Evolutionary conservation across 2,113 vertebrate species (phyloP), one percentile per base, ranked within the genome.

Genomic region (Pica pica): DNA sequence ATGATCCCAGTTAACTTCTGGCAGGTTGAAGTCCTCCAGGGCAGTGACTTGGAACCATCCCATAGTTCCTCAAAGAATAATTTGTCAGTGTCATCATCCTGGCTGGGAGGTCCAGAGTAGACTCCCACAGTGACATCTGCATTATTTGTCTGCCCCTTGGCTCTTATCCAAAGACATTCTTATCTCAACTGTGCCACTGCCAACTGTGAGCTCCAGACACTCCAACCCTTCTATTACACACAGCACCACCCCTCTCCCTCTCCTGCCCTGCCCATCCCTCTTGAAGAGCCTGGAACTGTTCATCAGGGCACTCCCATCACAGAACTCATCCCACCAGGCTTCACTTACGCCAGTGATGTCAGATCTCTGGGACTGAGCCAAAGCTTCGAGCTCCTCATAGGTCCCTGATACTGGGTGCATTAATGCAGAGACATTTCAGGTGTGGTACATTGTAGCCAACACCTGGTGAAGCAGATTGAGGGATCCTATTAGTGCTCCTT

Each of bases 31-130:
- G 33, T 52, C 10, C 33, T 27, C 52, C 41, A 30, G 33, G 59
- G 37, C 67, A 81, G 59, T 52, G 68, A 74, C 37, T 39, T 37
- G 37, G 31, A 80, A 73, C 11, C 2, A 0, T 20, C 15, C 37
- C 10, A 44, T 33, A 65, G 22, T 3, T 50, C 44, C 59, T 59
- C 44, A 37, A 79, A 37, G 33, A 50, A 23, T 50, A 44, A 50
- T 33, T 88, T 49, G 3, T 41, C 35, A 47, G n/a, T 22, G 24
- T 22, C 35, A 55, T 10, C 0, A 0, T 35, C 49, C 75, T 56
- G 35, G 42, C 57, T 49, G 42, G n/a, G 49, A 80, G 30, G 76
- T 64, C 50, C 50, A 80, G 30, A 71, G 26, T 1, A 42, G 42
- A 56, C 11, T 80, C 65, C 57, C 35, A 87, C 49, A 35, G 50